Conservation (phyloP, 2,888 invertebrate genomes). For the Dione juno region DNA sequence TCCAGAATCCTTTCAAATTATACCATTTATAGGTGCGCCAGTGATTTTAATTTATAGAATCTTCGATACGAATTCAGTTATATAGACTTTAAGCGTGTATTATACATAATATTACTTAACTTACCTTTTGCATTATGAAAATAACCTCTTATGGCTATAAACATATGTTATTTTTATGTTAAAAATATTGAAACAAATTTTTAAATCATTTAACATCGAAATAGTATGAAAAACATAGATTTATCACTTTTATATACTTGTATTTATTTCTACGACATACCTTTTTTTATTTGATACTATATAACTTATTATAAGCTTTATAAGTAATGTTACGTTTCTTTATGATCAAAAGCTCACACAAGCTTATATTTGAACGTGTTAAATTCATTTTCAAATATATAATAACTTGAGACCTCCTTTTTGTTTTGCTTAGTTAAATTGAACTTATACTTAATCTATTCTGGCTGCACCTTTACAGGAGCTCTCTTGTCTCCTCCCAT, state of each 20-base stretch:
- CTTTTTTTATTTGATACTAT: too few species aligned
- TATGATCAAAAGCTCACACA: neutral
- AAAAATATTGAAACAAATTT: neutral
- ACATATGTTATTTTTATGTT: neutral
- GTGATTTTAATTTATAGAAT: conserved; percentile 14
- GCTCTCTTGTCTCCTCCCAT: conserved; percentile 61
- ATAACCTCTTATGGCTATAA: neutral
- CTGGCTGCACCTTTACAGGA: conserved; percentile 37
- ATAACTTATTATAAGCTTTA: too few species aligned
- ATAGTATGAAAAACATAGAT: neutral
- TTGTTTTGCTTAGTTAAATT: neutral
- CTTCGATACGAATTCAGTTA: conserved; percentile 14
- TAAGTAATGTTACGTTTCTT: too few species aligned
- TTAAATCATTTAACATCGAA: neutral
- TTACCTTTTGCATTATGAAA: neutral
- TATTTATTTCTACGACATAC: too few species aligned
- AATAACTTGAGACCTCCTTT: neutral
- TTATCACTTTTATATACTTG: too few species aligned
- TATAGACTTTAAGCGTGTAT: neutral
- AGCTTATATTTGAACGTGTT: neutral
- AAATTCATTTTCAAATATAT: neutral
- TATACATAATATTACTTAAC: neutral
- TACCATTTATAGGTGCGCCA: conserved; percentile 28
- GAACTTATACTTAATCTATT: conserved; percentile 7
- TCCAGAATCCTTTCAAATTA: conserved; percentile 33